Evolutionary conservation across 2,113 vertebrate genomes (phyloP).

Genomic region (Dinomys branickii): DNA sequence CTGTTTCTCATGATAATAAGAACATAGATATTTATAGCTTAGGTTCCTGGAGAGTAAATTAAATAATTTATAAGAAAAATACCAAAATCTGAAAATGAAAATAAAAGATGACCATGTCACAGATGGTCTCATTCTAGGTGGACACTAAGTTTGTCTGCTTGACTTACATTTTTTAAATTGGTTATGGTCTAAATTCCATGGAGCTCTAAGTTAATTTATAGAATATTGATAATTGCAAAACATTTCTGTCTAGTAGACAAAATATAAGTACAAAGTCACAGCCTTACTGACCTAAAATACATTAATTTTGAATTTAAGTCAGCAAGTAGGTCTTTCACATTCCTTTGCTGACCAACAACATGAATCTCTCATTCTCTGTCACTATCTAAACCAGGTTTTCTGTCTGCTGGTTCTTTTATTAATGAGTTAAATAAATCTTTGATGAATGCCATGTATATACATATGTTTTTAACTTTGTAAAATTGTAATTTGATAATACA

Average conservation of each 20-base stretch:
- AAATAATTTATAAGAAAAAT: neutral
- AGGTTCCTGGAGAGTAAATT: neutral
- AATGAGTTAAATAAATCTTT: slow-evolving; percentile 2
- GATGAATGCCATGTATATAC: neutral
- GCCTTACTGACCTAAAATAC: neutral
- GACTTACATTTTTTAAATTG: neutral
- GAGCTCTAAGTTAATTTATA: neutral
- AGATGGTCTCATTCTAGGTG: neutral
- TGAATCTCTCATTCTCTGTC: neutral
- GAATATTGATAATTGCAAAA: neutral
- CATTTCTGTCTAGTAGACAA: neutral
- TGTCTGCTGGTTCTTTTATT: neutral
- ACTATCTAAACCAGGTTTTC: neutral
- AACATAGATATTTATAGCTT: neutral
- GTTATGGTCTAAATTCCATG: neutral
- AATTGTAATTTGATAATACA: neutral
- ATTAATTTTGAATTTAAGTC: neutral
- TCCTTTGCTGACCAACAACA: neutral
- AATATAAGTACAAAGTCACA: neutral
- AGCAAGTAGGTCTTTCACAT: neutral
- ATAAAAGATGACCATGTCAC: neutral
- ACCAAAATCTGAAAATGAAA: slow-evolving; percentile 1
- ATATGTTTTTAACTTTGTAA: neutral
- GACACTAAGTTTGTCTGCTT: neutral
- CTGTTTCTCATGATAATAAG: neutral